phyloP scores from a whole-genome alignment of 2,113 vertebrate species.

The Cranoglanis bouderius region DNA sequence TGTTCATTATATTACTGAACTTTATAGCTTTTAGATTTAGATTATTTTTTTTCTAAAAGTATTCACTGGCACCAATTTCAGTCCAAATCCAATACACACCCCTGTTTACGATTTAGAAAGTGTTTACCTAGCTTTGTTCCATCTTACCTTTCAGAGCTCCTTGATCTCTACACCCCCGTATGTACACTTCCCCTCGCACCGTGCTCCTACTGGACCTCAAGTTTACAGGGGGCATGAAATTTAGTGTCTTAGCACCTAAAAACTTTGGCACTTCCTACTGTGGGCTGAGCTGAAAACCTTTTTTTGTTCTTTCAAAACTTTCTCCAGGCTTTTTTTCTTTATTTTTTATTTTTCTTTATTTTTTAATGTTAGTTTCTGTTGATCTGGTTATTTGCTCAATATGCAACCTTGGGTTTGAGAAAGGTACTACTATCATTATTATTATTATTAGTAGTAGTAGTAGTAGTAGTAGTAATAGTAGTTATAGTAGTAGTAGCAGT shows the following conservation, averaged over 20 bases:
- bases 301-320: background rate
- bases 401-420: background rate
- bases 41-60: background rate
- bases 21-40: background rate
- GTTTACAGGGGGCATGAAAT: background rate
- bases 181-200: background rate
- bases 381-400: background rate
- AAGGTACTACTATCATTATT: background rate
- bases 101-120: background rate
- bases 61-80: background rate
- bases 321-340: background rate
- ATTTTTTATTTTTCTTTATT: background rate
- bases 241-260: background rate
- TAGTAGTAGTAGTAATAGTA: background rate
- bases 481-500: background rate
- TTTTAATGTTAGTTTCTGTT: background rate
- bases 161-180: background rate
- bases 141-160: background rate
- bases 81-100: background rate
- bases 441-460: background rate
- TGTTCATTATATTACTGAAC: background rate
- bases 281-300: background rate
- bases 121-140: slow-evolving; percentile 2
- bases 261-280: background rate
- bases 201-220: background rate